Base-by-base conservation (phyloP, 2,113 vertebrate genomes). In the Hassar affinis region DNA sequence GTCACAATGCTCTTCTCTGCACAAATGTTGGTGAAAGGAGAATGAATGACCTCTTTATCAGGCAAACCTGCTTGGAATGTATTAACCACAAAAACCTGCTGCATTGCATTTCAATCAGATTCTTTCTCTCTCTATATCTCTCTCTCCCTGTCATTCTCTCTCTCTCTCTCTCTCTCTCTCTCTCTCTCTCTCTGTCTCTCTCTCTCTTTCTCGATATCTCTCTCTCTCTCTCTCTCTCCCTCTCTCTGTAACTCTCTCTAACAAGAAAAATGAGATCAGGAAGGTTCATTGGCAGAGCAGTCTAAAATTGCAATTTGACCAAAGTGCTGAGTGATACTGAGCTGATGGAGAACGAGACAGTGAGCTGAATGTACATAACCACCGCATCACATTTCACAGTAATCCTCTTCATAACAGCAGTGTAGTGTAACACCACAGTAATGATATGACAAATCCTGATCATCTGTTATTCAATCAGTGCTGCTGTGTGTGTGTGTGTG, bases 21-120 rank as follows among this genome's bases (percentile, higher is more conserved):
- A 79, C 77, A 77, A 84, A 80, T 11, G 38, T 75, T 84, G 83
- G 71, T 83, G 71, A 83, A 18, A 78, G 49, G 69, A 81, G 84
- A 81, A 49, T 87, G 79, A 87, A 79, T 80, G 88, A 86, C 74
- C 87, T 59, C 84, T 84, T 79, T 72, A 74, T 88, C 85, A 87
- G 84, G 22, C 47, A 72, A 78, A 84, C 81, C 88, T 84, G 84
- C 79, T 51, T 83, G 33, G 81, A 86, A 81, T 84, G 49, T 76
- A 61, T 90, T 84, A 82, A 85, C 35, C 84, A 35, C 57, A 35
- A 33, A 88, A 78, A 56, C 45, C 61, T 86, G 59, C 80, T 51
- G 75, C 59, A 33, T 64, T 64, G 85, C 86, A 82, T 84, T 47
- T 86, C 54, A 87, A 87, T 87, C 72, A 78, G 47, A 8, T 14